These are phyloP conservation scores for Silurus glanis DNA, from an alignment of 2,113 vertebrate genomes.

Conservation along the genomic window DNA sequence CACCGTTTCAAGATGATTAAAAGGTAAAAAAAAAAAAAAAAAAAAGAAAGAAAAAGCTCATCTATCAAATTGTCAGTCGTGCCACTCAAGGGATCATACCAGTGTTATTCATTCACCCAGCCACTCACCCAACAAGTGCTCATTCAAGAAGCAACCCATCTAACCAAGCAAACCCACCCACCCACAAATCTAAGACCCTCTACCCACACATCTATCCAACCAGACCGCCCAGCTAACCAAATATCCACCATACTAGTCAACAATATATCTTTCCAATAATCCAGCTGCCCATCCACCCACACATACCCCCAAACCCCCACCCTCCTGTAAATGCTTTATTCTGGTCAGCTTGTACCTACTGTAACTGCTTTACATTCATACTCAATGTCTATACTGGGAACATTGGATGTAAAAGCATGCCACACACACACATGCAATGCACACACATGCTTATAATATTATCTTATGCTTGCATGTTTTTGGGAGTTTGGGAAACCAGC, in stretches of 20 bases:
- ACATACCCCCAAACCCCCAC: too few species aligned
- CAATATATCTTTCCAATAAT: too few species aligned
- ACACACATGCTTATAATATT: background rate
- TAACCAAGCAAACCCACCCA: too few species aligned
- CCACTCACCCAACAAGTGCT: background rate
- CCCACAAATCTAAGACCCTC: too few species aligned
- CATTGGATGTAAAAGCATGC: background rate
- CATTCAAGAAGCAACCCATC: too few species aligned
- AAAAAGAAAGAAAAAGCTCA: too few species aligned
- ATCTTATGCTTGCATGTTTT: background rate
- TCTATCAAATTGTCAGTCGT: constrained; percentile 26
- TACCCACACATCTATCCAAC: too few species aligned
- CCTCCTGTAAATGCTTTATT: background rate
- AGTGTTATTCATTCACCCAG: background rate
- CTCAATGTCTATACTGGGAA: background rate
- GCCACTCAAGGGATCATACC: constrained; percentile 8
- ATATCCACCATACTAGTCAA: too few species aligned
- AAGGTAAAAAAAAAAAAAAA: constrained; percentile 70
- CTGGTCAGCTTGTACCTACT: background rate
- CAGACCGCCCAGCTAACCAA: too few species aligned
- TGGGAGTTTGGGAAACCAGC: background rate
- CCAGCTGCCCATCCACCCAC: too few species aligned
- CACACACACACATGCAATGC: background rate
- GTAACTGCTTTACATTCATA: background rate
- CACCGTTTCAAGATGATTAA: constrained; percentile 88